These are phyloP conservation scores for human (Homo sapiens) DNA, from an alignment of 2,113 vertebrate species.

Conservation along the genomic window GRCh38 chr6:90899501-90900000, in stretches of 20 bases:
- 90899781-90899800: background rate
- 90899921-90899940: background rate
- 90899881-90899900: background rate
- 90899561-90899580: background rate
- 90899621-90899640: background rate
- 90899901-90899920: background rate
- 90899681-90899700: slow-evolving; percentile 34
- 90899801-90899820: background rate
- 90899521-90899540: background rate
- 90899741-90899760: background rate
- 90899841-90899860: background rate
- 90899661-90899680: slow-evolving; percentile 1
- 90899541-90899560: background rate
- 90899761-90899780: background rate
- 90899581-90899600: background rate
- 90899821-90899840: background rate
- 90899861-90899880: background rate
- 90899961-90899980: background rate
- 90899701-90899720: background rate
- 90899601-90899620: background rate
- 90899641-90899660: background rate
- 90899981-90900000: background rate
- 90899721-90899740: background rate
- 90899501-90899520: background rate
- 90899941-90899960: background rate